Evolutionary conservation across 2,888 invertebrate genomes (phyloP), one percentile per base, ranked within the genome.

Genomic region (Ferrisia virgata): DNA sequence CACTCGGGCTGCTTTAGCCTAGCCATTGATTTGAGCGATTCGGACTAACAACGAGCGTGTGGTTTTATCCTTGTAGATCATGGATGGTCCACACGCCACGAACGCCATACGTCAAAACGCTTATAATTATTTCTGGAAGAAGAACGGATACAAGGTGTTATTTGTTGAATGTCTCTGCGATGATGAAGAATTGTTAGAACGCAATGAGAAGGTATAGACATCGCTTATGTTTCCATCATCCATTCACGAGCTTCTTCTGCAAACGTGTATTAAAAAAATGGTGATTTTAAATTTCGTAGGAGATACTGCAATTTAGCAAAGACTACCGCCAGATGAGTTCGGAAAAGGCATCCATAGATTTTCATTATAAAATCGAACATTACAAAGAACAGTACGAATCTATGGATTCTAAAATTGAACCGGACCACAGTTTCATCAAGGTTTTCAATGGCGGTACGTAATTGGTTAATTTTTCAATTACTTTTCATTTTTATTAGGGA

Each of bases 121-220:
- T 83, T 91, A 92, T 88, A 92, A 93, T 85, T 92, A 94, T 87
- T 93, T 94, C 86, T 90, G 92, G 86, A 90, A 91, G 8, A 92
- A 93, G 86, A 91, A 93, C 89, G 94, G 94, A 85, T 95, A 94
- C 89, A 93, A 96, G 87, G 93, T 97, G 85, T 93, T 98, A 88
- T 97, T 97, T 90, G 93, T 98, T 86, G 97, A 98, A 89, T 96
- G 95, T 88, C 92, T 96, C 86, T 96, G 97, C 89, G 94, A 96
- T 87, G 95, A 97, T 88, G 91, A 92, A 1, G 89, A 90, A 6
- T 91, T 93, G 31, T 90, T 95, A 85, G 93, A 94, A 86, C 91
- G 91, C 36, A 94, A 94, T 88, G 93, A 94, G 87, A 91, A 91
- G 89, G 92, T 92, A 87, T 88, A 87, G 87, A 22, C 5, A 5